Evolutionary conservation across 2,888 invertebrate genomes (phyloP), one percentile per base, ranked within the genome.

Genomic region (Flexamia atlantica): DNA sequence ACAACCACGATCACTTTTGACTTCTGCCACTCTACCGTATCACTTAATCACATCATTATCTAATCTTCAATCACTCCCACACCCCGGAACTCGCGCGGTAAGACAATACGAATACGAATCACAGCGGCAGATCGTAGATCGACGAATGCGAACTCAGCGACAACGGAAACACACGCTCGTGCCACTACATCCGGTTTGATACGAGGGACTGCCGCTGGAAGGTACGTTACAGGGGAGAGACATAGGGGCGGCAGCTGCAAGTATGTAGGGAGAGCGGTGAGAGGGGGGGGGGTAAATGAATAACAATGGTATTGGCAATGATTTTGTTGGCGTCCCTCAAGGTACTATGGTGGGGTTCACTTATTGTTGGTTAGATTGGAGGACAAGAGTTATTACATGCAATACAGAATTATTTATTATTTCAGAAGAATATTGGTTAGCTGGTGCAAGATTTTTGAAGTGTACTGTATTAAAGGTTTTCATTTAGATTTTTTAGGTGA

Each of bases 181-280:
- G 46, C 50, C 25, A 0, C 12, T n/a, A 46, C 28, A 76, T 76
- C 76, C 76, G 76, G 40, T 20, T 1, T 12, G 76, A 46, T 46
- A 28, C 25, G 46, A 28, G 2, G 14, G 25, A 46, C 46, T 70
- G 70, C 20, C 20, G 53, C 23, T 53, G 53, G 36, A 3, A 50
- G 50, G 7, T 76, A 36, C 76, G 76, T 76, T 76, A 76, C 50
- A n/a, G 25, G 28, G 76, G 72, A 40, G 40, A 17, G 40, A 23
- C 10, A 76, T 76, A 76, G 46, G 42, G 76, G 76, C 50, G 76
- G 76, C 76, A 76, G 76, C 76, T 76, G 76, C 76, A 50, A 14
- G 76, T 50, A 3, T 25, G 76, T 50, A 23, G 20, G n/a, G 53
- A 7, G 53, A 2, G 46, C 14, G 46, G 5, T n/a, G n/a, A n/a